phyloP scores from a whole-genome alignment of 1,140 invertebrate species.

The Papilio polyxenes region DNA sequence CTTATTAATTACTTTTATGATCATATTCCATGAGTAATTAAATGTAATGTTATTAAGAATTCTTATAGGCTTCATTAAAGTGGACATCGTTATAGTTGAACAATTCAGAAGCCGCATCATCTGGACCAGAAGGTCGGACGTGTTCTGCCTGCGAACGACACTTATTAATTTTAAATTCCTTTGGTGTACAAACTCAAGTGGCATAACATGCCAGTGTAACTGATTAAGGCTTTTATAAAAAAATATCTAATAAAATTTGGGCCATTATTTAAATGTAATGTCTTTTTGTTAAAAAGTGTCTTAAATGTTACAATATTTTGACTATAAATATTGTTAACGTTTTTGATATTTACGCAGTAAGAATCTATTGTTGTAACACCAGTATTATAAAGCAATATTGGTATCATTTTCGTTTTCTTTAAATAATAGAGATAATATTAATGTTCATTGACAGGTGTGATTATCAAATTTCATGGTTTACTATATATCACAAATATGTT shows the following conservation, averaged over 20 bases:
- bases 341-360: background rate
- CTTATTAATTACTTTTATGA: no score
- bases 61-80: background rate
- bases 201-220: background rate
- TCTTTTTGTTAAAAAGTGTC: background rate
- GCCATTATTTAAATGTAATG: background rate
- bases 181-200: slow-evolving; percentile 1
- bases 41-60: background rate
- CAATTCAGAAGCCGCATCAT: slow-evolving; percentile 4
- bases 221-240: slow-evolving; percentile 3
- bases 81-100: background rate
- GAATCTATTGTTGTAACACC: background rate
- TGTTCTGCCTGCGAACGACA: background rate
- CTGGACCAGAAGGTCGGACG: slow-evolving; percentile 9
- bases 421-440: no score
- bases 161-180: slow-evolving; percentile 6
- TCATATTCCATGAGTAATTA: background rate
- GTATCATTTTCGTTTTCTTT: background rate
- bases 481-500: background rate
- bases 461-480: background rate
- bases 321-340: background rate
- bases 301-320: no score
- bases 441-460: background rate
- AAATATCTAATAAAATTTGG: background rate
- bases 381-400: background rate